phyloP scores from a whole-genome alignment of 2,113 vertebrate species.

The Megaceryle maxima region DNA sequence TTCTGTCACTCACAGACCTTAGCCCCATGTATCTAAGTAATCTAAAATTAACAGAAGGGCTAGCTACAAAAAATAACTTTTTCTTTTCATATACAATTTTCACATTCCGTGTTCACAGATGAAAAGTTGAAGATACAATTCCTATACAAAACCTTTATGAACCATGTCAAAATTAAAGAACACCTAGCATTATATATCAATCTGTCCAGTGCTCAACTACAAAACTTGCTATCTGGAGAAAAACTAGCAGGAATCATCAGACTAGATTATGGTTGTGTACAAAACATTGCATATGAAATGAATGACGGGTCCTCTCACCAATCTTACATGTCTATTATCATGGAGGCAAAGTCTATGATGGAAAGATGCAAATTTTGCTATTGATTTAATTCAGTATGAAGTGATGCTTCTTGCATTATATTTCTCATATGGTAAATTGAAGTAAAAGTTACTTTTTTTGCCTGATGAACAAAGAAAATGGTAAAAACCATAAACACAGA shows the following conservation, averaged over 20 bases:
- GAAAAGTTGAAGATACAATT: background rate
- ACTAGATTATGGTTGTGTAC: background rate
- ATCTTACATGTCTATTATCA: background rate
- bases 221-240: background rate
- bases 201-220: background rate
- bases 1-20: background rate
- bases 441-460: conserved; percentile 53
- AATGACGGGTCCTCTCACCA: background rate
- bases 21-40: background rate
- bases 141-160: background rate
- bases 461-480: conserved; percentile 38
- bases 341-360: background rate
- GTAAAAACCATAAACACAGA: background rate
- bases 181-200: background rate
- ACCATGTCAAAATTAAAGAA: background rate
- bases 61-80: background rate
- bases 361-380: background rate
- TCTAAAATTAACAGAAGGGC: background rate
- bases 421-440: conserved; percentile 16
- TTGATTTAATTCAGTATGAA: background rate
- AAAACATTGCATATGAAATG: background rate
- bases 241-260: background rate
- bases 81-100: background rate
- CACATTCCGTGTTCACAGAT: background rate
- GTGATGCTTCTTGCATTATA: background rate